These are phyloP conservation scores for Machaerirhynchus nigripectus DNA, from an alignment of 2,113 vertebrate species.

Conservation along the genomic window DNA sequence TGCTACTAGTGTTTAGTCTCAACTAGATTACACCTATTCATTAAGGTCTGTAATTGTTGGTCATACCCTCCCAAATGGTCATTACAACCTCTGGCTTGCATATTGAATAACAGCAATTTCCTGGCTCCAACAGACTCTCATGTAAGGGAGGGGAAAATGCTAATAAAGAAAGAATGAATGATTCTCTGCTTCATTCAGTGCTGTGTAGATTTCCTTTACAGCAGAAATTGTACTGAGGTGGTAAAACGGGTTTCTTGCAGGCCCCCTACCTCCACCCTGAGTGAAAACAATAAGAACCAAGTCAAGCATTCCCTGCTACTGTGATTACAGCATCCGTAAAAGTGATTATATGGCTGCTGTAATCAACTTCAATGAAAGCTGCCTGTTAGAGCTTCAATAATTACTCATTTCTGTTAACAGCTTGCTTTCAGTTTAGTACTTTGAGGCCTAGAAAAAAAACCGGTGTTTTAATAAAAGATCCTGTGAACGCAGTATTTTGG, in stretches of 20 bases:
- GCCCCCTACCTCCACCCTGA: conserved; percentile 82
- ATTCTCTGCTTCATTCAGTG: conserved; percentile 82
- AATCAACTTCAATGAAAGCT: conserved; percentile 89
- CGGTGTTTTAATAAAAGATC: conserved; percentile 77
- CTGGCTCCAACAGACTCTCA: conserved; percentile 81
- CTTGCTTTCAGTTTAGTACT: conserved; percentile 84
- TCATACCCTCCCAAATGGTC: conserved; percentile 83
- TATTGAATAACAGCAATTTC: conserved; percentile 87
- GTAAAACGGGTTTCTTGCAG: conserved; percentile 76
- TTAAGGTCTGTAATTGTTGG: conserved; percentile 84
- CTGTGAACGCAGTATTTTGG: conserved; percentile 71
- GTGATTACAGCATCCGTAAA: conserved; percentile 87
- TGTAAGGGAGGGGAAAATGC: conserved; percentile 81
- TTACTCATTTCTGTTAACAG: conserved; percentile 89
- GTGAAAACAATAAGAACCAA: conserved; percentile 85
- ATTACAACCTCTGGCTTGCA: conserved; percentile 83
- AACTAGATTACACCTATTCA: conserved; percentile 86
- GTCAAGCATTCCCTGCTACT: conserved; percentile 85
- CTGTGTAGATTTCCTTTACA: conserved; percentile 81
- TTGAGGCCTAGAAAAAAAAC: conserved; percentile 72
- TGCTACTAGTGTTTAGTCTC: conserved; percentile 80
- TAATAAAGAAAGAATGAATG: conserved; percentile 85
- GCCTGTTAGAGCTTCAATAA: conserved; percentile 89
- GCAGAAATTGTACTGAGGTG: conserved; percentile 79
- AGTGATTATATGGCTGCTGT: conserved; percentile 87